These are phyloP conservation scores for Ariolimax columbianus DNA, from an alignment of 2,888 invertebrate species.

Conservation along the genomic window DNA sequence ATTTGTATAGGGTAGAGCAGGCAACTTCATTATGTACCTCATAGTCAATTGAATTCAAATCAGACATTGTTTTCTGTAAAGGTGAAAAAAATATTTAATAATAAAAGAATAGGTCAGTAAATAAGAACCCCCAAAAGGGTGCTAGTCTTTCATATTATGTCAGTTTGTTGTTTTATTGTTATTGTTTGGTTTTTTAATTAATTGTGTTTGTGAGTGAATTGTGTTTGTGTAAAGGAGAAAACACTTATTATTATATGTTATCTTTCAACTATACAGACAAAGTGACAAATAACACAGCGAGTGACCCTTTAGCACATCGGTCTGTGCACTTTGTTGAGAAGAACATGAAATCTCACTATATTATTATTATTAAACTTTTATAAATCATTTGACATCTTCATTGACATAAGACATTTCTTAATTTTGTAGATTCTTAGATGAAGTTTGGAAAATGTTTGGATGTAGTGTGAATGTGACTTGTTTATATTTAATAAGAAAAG, in stretches of 20 bases:
- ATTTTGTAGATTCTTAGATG: no score
- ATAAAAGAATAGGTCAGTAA: neutral
- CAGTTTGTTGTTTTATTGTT: neutral
- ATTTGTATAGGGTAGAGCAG: no score
- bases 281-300: neutral
- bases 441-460: no score
- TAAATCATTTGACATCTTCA: neutral
- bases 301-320: neutral
- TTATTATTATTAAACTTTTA: neutral
- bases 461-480: no score
- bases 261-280: neutral
- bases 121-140: slow-evolving; percentile 12
- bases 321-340: neutral
- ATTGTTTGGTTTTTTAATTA: neutral
- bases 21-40: no score
- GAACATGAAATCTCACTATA: neutral
- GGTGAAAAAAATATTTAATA: no score
- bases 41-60: neutral
- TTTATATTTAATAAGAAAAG: no score
- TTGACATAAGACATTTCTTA: neutral
- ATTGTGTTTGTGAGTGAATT: neutral
- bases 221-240: neutral
- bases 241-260: neutral
- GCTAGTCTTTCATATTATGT: slow-evolving; percentile 33
- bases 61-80: no score